phyloP scores from a whole-genome alignment of 2,888 invertebrate genomes.

The Lasioglossum calceatum region DNA sequence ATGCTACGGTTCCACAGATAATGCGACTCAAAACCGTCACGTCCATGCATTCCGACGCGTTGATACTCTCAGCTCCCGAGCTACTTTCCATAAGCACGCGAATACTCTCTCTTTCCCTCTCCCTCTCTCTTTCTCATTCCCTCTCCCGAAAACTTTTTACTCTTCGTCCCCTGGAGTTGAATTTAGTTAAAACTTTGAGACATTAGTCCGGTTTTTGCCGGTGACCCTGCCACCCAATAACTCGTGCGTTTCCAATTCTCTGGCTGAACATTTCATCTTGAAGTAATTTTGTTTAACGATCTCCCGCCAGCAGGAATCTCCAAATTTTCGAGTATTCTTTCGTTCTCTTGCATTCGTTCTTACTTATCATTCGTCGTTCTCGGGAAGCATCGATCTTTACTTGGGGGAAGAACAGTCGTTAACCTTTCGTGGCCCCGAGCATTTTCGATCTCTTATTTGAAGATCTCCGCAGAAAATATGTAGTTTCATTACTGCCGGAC shows the following conservation, averaged over 20 bases:
- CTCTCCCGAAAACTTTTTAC: constrained; percentile 59
- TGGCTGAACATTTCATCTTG: constrained; percentile 40
- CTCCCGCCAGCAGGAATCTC: constrained; percentile 24
- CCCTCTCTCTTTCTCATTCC: background rate
- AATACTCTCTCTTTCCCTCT: constrained; percentile 25
- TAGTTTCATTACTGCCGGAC: background rate
- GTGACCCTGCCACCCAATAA: constrained; percentile 47
- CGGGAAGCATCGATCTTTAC: background rate
- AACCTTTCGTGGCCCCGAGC: background rate
- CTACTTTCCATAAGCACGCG: constrained; percentile 53
- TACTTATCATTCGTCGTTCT: constrained; percentile 1
- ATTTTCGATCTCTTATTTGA: background rate
- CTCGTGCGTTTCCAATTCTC: constrained; percentile 61
- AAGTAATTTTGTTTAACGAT: constrained; percentile 64
- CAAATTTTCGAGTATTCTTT: constrained; percentile 24
- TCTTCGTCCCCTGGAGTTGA: constrained; percentile 45
- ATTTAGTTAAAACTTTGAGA: constrained; percentile 68
- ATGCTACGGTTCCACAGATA: constrained; percentile 27
- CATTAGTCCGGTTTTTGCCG: constrained; percentile 42
- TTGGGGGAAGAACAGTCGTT: background rate
- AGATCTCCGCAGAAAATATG: background rate
- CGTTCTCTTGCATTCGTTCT: background rate
- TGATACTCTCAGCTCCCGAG: constrained; percentile 43
- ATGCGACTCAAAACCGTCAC: constrained; percentile 44
- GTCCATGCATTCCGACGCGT: constrained; percentile 34